phyloP scores from a whole-genome alignment of 2,797 vertebrate species.

The Smutsia gigantea region DNA sequence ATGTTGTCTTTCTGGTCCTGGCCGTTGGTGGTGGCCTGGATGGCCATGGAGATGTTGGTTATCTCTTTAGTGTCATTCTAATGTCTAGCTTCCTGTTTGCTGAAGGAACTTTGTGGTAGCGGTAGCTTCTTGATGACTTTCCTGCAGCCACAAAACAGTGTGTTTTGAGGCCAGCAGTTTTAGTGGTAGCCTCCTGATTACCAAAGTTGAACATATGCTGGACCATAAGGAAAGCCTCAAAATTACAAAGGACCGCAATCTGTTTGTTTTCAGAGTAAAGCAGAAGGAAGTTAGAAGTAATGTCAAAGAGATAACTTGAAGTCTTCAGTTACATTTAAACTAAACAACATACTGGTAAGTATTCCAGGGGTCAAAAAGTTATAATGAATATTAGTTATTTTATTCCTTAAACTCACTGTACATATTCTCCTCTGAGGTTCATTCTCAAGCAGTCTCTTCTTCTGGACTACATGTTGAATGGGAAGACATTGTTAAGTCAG shows the following conservation, averaged over 20 bases:
- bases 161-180: background rate
- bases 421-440: background rate
- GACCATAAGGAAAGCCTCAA: background rate
- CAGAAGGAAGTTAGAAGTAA: background rate
- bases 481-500: background rate
- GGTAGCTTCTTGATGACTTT: background rate
- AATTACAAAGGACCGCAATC: too few relatives aligned
- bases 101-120: background rate
- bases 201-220: background rate
- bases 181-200: background rate
- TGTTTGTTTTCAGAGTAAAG: background rate
- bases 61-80: background rate
- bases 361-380: background rate
- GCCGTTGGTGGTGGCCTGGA: too few relatives aligned
- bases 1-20: background rate
- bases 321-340: background rate
- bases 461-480: background rate
- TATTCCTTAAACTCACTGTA: background rate
- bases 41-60: background rate
- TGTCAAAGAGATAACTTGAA: background rate
- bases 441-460: conserved; percentile 1
- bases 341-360: background rate
- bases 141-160: background rate
- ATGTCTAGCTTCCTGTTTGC: background rate
- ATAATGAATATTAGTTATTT: background rate